Conservation (phyloP, 2,888 invertebrate genomes). For the Caenorhabditis uteleia region DNA sequence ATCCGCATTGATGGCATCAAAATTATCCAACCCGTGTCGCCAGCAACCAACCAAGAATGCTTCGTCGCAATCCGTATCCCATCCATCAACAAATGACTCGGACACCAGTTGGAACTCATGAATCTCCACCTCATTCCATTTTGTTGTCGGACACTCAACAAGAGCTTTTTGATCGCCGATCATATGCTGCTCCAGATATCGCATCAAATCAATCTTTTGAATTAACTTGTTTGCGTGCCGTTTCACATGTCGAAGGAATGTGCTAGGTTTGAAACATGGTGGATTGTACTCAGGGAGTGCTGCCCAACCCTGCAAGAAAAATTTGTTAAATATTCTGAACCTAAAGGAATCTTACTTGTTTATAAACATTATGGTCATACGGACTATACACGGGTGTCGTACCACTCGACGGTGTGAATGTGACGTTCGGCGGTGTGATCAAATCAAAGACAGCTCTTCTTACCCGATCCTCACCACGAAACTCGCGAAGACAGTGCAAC, state of each 20-base stretch:
- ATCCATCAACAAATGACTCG: slow-evolving; percentile 83
- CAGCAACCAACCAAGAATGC: slow-evolving; percentile 95
- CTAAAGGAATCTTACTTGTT: neutral
- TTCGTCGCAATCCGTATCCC: slow-evolving; percentile 96
- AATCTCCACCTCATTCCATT: slow-evolving; percentile 42
- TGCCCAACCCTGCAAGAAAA: slow-evolving; percentile 66
- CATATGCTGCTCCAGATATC: slow-evolving; percentile 78
- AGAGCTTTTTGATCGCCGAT: slow-evolving; percentile 19
- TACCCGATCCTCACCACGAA: slow-evolving; percentile 96
- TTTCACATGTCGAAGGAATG: slow-evolving; percentile 88
- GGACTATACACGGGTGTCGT: too few relatives aligned
- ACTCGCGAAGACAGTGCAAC: slow-evolving; percentile 90
- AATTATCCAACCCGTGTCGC: slow-evolving; percentile 98
- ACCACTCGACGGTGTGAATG: neutral
- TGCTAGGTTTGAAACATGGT: slow-evolving; percentile 79
- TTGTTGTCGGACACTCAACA: slow-evolving; percentile 28
- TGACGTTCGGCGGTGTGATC: slow-evolving; percentile 73
- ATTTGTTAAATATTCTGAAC: too few relatives aligned
- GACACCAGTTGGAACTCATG: slow-evolving; percentile 50
- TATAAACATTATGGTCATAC: slow-evolving; percentile 3
- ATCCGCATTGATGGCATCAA: slow-evolving; percentile 93
- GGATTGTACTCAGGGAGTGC: slow-evolving; percentile 70
- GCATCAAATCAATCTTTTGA: slow-evolving; percentile 90
- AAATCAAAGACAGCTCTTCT: slow-evolving; percentile 96
- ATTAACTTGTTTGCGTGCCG: slow-evolving; percentile 97